Evolutionary conservation across 2,797 vertebrate genomes (phyloP), one percentile per base, ranked within the genome.

Genomic region (Caiman crocodilus): DNA sequence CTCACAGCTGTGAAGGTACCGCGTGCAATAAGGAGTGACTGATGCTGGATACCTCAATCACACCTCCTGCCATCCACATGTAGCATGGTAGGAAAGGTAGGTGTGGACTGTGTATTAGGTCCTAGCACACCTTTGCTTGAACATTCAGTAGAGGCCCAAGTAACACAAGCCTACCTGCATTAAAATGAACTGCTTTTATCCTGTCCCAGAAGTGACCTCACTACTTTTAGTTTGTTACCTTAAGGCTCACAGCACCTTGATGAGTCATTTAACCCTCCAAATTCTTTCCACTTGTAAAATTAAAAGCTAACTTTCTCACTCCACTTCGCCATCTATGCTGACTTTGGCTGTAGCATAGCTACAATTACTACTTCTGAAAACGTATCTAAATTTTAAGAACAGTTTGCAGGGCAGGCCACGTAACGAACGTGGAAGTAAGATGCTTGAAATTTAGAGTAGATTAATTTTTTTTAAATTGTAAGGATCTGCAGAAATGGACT

Each of bases 261-360:
- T 25, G 90, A 86, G 88, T 76, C 78, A 94, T 90, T 90, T 92
- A 90, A 94, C 90, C 88, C 3, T 50, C 13, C 35, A 71, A 14
- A 50, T 8, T 25, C 16, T 73, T 73, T 23, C 69, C 23, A 50
- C 32, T 42, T 71, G 35, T 21, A 71, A 71, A 71, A 71, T 25
- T 71, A 5, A 21, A 32, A 1, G 77, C 15, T 86, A 74, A 95
- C 69, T 76, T 82, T 85, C 88, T 78, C 89, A 84, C 0, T 1
- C 89, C 42, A 50, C 81, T 93, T 93, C 91, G 90, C 74, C 91
- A 83, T 93, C 20, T 5, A 65, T 84, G 56, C 55, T 58, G 65
- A 80, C 76, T 93, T 93, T 93, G 69, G 28, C 76, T 88, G 61
- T 25, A 86, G 76, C 60, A 76, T 59, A 88, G 65, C 82, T 90